Evolutionary conservation across 2,113 vertebrate species (phyloP).

Genomic region (Poecilia latipinna): DNA sequence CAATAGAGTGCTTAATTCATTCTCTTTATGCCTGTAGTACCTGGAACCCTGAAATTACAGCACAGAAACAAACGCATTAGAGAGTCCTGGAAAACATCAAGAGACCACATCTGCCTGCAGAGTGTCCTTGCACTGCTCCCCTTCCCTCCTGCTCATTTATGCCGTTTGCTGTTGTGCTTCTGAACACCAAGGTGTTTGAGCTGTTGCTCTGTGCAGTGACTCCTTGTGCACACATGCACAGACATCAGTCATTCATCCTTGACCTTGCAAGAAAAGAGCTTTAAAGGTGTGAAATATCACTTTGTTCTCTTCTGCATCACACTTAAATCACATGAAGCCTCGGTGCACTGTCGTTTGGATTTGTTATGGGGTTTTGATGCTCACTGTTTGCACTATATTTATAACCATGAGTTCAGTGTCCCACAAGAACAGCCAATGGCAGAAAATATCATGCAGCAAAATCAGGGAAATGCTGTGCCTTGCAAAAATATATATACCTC

Average conservation of each 20-base stretch:
- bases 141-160: conserved; percentile 18
- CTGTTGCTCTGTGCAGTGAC: background rate
- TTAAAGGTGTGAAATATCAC: conserved; percentile 30
- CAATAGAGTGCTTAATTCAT: conserved; percentile 68
- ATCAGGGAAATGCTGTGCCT: conserved; percentile 18
- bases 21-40: conserved; percentile 53
- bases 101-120: conserved; percentile 48
- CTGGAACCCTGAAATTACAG: conserved; percentile 70
- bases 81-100: conserved; percentile 45
- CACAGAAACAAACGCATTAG: conserved; percentile 44
- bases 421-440: conserved; percentile 25
- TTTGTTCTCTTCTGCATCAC: conserved; percentile 36
- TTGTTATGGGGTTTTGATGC: conserved; percentile 54
- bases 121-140: background rate
- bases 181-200: conserved; percentile 19
- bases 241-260: conserved; percentile 41
- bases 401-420: conserved; percentile 52
- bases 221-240: conserved; percentile 1
- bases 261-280: conserved; percentile 46
- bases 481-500: background rate
- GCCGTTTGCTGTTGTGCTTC: conserved; percentile 25
- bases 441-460: conserved; percentile 39
- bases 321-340: conserved; percentile 45
- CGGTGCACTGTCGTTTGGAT: conserved; percentile 11
- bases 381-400: conserved; percentile 61